phyloP scores from a whole-genome alignment of 2,113 vertebrate genomes.

The Chloropsis hardwickii region DNA sequence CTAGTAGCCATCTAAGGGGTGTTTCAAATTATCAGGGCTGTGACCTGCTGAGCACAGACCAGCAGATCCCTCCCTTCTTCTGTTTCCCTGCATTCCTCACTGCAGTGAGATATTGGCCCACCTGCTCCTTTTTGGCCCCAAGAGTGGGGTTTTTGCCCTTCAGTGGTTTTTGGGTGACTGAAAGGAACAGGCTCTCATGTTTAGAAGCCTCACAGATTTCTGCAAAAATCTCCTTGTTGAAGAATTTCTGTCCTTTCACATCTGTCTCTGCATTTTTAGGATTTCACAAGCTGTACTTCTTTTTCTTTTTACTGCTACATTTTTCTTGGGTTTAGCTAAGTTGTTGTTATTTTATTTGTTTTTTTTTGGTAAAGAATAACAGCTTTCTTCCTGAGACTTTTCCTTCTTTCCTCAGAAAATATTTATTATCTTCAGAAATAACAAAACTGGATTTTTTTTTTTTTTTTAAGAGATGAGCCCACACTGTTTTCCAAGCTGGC shows the following conservation, averaged over 20 bases:
- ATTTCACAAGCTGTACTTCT: not conserved
- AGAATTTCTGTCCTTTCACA: not conserved
- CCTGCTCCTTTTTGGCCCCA: not conserved
- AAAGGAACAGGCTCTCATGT: not conserved
- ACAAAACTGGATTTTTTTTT: not conserved
- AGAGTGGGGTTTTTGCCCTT: not conserved
- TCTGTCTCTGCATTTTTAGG: not conserved
- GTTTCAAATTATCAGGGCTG: not conserved
- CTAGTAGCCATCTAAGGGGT: not conserved
- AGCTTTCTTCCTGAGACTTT: not conserved
- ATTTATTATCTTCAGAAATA: not conserved
- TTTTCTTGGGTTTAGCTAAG: not conserved
- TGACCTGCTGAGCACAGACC: not conserved
- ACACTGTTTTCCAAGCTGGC: not conserved
- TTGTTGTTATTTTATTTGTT: not conserved
- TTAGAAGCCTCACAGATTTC: not conserved
- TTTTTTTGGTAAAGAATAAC: not conserved
- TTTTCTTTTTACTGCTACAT: not conserved
- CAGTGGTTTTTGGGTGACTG: not conserved
- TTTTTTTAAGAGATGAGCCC: not conserved
- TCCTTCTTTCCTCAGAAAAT: not conserved
- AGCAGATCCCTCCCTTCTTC: not conserved
- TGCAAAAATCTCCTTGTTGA: not conserved
- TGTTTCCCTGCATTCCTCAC: not conserved
- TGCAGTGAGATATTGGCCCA: not conserved